These are phyloP conservation scores for Deilephila elpenor DNA, from an alignment of 2,888 invertebrate genomes.

Conservation along the genomic window DNA sequence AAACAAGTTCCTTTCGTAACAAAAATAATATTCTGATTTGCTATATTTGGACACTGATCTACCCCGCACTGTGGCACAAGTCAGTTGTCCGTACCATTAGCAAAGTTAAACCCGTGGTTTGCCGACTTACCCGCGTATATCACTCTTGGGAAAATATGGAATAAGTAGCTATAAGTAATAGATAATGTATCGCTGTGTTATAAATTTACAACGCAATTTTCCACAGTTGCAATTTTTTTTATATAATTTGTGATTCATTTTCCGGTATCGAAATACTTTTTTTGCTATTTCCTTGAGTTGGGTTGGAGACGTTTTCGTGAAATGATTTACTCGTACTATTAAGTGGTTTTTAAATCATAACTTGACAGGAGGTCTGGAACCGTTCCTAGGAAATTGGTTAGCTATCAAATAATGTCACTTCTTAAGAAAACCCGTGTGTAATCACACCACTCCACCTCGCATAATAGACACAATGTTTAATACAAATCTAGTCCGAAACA, in stretches of 20 bases:
- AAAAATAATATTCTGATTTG: no score
- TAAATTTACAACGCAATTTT: slow-evolving; percentile 29
- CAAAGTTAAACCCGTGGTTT: slow-evolving; percentile 65
- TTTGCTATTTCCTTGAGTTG: slow-evolving; percentile 11
- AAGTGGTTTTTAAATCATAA: background rate
- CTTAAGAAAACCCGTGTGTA: no score
- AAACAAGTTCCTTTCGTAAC: no score
- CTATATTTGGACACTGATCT: slow-evolving; percentile 8
- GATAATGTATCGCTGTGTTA: slow-evolving; percentile 31
- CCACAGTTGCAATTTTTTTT: slow-evolving; percentile 11
- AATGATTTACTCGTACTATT: background rate
- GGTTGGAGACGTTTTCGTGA: background rate
- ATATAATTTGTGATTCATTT: slow-evolving; percentile 14
- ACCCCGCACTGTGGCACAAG: slow-evolving; percentile 23
- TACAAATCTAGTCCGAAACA: no score
- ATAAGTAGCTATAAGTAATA: slow-evolving; percentile 34
- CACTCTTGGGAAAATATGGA: slow-evolving; percentile 47
- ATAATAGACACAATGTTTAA: no score
- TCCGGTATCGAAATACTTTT: slow-evolving; percentile 3
- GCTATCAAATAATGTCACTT: background rate
- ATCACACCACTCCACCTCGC: no score
- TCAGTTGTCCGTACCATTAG: slow-evolving; percentile 69
- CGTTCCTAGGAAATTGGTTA: background rate
- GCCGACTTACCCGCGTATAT: slow-evolving; percentile 54
- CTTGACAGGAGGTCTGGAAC: background rate